Evolutionary conservation across 2,113 vertebrate genomes (phyloP).

Genomic region (Eonycteris spelaea): DNA sequence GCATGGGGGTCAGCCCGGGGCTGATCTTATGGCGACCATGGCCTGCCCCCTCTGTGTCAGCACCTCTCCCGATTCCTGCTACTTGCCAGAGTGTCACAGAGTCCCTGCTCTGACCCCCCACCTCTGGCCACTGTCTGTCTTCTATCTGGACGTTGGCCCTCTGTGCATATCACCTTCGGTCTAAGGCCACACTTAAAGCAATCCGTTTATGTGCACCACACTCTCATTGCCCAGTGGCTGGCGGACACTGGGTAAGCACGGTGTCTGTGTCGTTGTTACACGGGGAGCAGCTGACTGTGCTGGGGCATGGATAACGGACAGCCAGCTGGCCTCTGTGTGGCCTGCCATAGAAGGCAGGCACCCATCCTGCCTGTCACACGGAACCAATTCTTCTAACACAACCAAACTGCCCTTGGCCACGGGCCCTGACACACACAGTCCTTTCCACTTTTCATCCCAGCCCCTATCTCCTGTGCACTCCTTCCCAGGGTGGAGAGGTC

Average conservation of each 20-base stretch:
- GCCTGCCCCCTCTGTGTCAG: not conserved
- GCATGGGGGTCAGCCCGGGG: not conserved
- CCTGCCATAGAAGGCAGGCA: not conserved
- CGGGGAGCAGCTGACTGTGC: not conserved
- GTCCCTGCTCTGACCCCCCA: not conserved
- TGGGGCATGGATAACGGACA: too few species aligned
- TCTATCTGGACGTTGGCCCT: not conserved
- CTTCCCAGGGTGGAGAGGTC: not conserved
- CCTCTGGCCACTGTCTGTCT: not conserved
- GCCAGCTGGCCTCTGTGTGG: not conserved
- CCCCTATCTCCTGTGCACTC: rapidly evolving
- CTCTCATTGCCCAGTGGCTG: not conserved
- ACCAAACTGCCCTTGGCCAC: not conserved
- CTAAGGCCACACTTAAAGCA: not conserved
- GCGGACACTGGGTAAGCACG: not conserved
- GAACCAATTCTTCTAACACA: not conserved
- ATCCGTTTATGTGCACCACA: not conserved
- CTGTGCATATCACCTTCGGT: not conserved
- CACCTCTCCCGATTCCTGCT: not conserved
- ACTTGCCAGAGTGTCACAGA: not conserved
- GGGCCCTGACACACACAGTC: not conserved
- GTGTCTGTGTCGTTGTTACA: rapidly evolving
- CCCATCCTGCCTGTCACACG: not conserved
- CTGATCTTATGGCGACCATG: not conserved
- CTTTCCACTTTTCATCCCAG: not conserved